A percentile compares a stretch with the other conserved stretches of the same genome.
phyloP scores from a whole-genome alignment of 2,888 invertebrate species.

The Rambutsinella grinnellia region DNA sequence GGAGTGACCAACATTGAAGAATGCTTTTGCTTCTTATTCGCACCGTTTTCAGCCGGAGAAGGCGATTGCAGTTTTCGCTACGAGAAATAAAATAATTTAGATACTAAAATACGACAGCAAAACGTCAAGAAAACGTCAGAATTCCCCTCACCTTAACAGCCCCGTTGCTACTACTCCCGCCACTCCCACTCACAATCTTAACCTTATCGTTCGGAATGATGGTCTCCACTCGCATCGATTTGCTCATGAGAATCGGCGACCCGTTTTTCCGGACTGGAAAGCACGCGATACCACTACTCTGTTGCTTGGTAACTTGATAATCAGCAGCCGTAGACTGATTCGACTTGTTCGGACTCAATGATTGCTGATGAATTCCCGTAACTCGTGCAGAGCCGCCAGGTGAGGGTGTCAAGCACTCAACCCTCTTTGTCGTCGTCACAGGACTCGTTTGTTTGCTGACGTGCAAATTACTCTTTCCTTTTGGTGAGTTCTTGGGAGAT shows the following conservation, averaged over 20 bases:
- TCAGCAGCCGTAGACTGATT: not conserved
- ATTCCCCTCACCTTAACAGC: no score
- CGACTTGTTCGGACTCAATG: not conserved
- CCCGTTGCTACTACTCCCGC: no score
- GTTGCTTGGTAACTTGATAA: not conserved
- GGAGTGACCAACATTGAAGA: no score
- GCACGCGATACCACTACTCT: constrained; percentile 17
- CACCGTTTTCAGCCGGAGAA: no score
- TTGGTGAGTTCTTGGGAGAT: not conserved
- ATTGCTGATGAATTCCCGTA: constrained; percentile 14
- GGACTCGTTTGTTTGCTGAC: not conserved
- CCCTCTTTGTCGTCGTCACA: not conserved
- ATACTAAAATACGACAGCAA: no score
- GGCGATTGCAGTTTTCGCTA: no score
- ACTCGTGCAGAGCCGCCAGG: constrained; percentile 40
- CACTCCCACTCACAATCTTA: no score
- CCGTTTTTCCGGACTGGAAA: constrained; percentile 49
- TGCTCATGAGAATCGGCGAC: constrained; percentile 23
- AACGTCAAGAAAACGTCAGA: no score
- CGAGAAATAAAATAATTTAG: no score
- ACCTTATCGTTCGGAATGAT: no score
- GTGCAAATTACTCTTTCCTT: not conserved
- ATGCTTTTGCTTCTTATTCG: no score
- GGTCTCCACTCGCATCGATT: constrained; percentile 35
- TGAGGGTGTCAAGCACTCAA: constrained; percentile 1